Conservation (phyloP, 2,113 vertebrate species). For the Cromileptes altivelis region DNA sequence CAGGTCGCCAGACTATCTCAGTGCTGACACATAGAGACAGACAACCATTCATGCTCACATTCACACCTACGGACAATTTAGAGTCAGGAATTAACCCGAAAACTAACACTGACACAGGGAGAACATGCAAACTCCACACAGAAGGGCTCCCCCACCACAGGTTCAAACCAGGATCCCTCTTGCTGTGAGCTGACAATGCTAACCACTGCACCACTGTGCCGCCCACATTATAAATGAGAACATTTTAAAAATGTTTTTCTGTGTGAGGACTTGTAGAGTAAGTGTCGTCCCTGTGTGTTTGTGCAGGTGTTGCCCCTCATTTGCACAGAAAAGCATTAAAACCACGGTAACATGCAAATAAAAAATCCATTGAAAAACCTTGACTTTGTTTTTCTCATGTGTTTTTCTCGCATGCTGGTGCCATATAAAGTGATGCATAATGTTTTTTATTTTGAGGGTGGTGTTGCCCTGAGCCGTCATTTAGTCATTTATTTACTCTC, state of each 20-base stretch:
- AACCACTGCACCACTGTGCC: no score
- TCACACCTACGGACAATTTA: no score
- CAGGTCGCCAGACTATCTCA: no score
- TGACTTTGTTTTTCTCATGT: neutral
- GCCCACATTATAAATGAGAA: neutral
- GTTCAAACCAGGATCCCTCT: no score
- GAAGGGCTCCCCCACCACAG: no score
- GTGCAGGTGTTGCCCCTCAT: slow-evolving; percentile 43
- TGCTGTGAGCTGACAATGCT: no score
- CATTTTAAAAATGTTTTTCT: neutral
- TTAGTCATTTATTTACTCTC: slow-evolving; percentile 14
- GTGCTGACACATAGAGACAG: no score
- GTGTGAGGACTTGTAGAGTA: neutral
- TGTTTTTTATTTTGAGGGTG: neutral
- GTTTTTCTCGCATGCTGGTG: neutral
- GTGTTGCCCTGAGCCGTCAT: neutral
- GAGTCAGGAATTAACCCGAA: no score
- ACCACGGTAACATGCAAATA: slow-evolving; percentile 65
- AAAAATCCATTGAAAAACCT: neutral
- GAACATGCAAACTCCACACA: no score
- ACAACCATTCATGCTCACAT: no score
- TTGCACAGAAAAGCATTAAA: slow-evolving; percentile 55
- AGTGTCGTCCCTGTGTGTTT: slow-evolving; percentile 7
- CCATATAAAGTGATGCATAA: neutral
- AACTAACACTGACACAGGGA: no score